Percentiles rank a stretch among this genome's conserved stretches.
phyloP scores from a whole-genome alignment of 1,140 invertebrate species.

The Zaprionus kolodkinae region DNA sequence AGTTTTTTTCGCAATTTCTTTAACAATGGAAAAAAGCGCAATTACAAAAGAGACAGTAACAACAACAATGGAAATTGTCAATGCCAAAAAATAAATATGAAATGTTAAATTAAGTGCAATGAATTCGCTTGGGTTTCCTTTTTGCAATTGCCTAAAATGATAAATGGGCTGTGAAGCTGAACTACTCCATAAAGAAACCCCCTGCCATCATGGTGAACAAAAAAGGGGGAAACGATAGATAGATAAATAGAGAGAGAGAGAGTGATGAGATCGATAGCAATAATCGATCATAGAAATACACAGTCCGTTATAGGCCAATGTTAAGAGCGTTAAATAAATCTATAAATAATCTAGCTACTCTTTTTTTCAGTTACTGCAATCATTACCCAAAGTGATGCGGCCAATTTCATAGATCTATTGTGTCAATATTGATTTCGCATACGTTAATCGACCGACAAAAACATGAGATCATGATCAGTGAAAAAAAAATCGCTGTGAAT shows the following conservation, averaged over 20 bases:
- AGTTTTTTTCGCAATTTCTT: constrained; percentile 67
- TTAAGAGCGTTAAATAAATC: neutral
- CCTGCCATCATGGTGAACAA: neutral
- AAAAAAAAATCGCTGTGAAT: constrained; percentile 28
- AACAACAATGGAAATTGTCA: constrained; percentile 65
- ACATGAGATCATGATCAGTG: constrained; percentile 24
- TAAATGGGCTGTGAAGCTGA: constrained; percentile 26
- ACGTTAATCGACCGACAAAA: constrained; percentile 21
- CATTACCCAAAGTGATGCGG: constrained; percentile 10
- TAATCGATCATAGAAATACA: neutral
- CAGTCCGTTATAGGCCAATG: neutral
- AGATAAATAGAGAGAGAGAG: neutral
- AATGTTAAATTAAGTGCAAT: constrained; percentile 63
- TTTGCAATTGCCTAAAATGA: constrained; percentile 18
- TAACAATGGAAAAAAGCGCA: constrained; percentile 47
- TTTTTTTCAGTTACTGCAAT: neutral
- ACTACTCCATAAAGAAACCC: constrained; percentile 4
- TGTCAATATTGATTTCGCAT: constrained; percentile 6
- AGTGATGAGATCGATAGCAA: neutral
- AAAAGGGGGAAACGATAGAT: neutral
- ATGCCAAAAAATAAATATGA: constrained; percentile 64
- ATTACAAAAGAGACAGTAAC: constrained; percentile 16
- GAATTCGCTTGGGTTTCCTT: constrained; percentile 50
- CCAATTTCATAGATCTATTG: constrained; percentile 8
- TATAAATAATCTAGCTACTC: neutral